Evolutionary conservation across 2,113 vertebrate species (phyloP), one percentile per base, ranked within the genome.

Genomic region (Paramisgurnus dabryanus): DNA sequence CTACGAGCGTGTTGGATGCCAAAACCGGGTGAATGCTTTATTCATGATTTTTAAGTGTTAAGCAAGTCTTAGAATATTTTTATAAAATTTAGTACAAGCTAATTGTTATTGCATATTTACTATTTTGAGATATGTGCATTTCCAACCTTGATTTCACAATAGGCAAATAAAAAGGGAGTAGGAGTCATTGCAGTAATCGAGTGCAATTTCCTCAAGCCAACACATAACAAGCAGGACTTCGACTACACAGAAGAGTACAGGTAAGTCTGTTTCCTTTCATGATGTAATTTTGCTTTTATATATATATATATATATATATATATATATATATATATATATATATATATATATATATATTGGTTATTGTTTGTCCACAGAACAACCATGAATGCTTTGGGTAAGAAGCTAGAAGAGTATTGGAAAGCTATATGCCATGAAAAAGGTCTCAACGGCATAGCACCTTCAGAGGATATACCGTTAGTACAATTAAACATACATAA

Each of bases 181-280:
- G 96, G 97, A 41, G 96, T 99, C 55, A 95, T 99, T 64, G 98
- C 95, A 1, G 90, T 99, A 81, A 95, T 99, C 47, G 96, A 98
- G 39, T 99, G 98, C 87, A 93, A 97, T 89, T 98, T 95, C 84
- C 90, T 99, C 50, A 94, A 95, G 67, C 96, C 97, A 12, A 99
- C 96, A 61, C 98, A 99, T 87, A 99, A 98, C 89, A 99, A 99
- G 82, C 98, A 99, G 84, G 95, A 96, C 85, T 99, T 99, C 78
- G 93, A 94, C 83, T 95, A 97, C 80, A 96, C 94, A 5, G 96
- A 99, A 6, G 96, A 95, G 50, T 99, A 98, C 91, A 97, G 97
- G 98, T n/a, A n/a, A n/a, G n/a, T n/a, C n/a, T n/a, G n/a, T n/a
- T n/a, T n/a, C n/a, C n/a, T n/a, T n/a, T n/a, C n/a, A n/a, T n/a